Base-by-base conservation (phyloP, 2,888 invertebrate genomes). In the Acrocera orbiculus region DNA sequence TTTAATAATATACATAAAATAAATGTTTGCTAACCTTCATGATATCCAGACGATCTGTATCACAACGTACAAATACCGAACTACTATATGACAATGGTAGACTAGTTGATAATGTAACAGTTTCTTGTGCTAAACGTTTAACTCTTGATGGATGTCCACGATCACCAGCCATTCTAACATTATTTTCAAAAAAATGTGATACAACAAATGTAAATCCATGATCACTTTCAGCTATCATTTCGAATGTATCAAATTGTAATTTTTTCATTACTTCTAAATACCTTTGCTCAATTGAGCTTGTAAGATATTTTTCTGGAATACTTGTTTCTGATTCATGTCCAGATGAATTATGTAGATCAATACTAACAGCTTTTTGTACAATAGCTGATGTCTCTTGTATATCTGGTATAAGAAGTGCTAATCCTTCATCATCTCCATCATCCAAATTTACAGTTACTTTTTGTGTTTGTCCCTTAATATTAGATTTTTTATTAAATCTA, bases 1-100 rank as follows among this genome's bases (percentile, higher is more conserved):
- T 15, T 27, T 2, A 27, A 13, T 8, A 9, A 15, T 14, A 4
- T 13, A 8, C 9, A 8, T 27, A 6, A 8, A 27, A 6, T 24
- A 13, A n/a, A 2, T 19, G 10, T 13, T 3, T 4, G 8, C 39
- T 36, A 52, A 77, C 83, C 70, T 93, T 93, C 90, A 93, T 93
- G 43, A 92, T 76, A 59, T 93, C 92, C 45, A 93, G 70, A 40
- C 92, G 70, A 59, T 92, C 90, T 40, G 86, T 79, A 64, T 92
- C 92, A 61, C 87, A 87, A 45, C 93, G 72, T 42, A 93, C 90
- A 68, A 93, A 93, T 41, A 93, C 92, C 43, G 86, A 85, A 56
- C 87, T 87, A 58, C 85, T 86, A 61, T 80, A 85, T 30, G 89
- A 89, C 36, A 93, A 70, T 42, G 93, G 93, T 49, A 93, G 67